Evolutionary conservation across 2,113 vertebrate species (phyloP).

Genomic region (Heteronetta atricapilla): DNA sequence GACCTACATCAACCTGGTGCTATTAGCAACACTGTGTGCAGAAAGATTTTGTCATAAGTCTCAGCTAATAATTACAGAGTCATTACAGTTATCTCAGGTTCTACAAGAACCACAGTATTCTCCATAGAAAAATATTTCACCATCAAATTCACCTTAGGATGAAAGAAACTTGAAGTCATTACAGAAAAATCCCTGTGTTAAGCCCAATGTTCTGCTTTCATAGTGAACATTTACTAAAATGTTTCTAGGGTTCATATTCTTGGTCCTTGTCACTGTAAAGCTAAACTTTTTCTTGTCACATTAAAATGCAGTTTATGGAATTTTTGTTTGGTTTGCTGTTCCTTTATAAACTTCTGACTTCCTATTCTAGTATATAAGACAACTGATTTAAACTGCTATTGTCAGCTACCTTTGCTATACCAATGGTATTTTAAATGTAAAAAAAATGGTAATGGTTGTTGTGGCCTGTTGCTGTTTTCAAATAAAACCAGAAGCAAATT

Average conservation of each 20-base stretch:
- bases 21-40: conserved; percentile 5
- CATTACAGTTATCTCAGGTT: not conserved
- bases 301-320: not conserved
- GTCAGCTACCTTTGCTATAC: not conserved
- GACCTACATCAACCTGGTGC: conserved; percentile 21
- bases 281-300: conserved; percentile 16
- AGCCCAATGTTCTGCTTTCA: not conserved
- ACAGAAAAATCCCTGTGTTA: not conserved
- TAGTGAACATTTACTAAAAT: not conserved
- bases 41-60: not conserved
- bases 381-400: conserved; percentile 12
- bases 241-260: not conserved
- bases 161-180: conserved; percentile 3
- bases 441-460: not conserved
- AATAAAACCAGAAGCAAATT: not conserved
- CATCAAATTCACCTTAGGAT: conserved; percentile 13
- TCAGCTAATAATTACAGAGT: conserved; percentile 38
- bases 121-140: conserved; percentile 24
- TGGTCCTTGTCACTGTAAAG: not conserved
- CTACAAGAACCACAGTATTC: conserved; percentile 25
- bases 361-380: not conserved
- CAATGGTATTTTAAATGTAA: not conserved
- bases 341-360: not conserved
- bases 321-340: not conserved
- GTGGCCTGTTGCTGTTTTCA: not conserved